phyloP scores from a whole-genome alignment of 2,797 vertebrate genomes.

The Lacerta bilineata region DNA sequence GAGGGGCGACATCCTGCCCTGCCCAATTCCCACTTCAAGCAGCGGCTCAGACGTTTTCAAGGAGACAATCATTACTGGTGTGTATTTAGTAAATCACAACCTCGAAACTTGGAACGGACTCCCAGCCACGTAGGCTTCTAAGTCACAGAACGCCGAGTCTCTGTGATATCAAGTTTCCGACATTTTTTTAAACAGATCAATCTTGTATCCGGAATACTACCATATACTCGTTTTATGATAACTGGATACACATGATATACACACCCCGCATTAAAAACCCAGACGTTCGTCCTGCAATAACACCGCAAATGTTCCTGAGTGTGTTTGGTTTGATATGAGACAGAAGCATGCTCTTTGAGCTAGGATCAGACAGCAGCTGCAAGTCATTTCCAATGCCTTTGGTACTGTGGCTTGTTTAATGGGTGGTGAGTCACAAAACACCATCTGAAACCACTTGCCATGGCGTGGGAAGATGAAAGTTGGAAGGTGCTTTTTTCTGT shows the following conservation, averaged over 20 bases:
- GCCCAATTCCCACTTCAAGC: neutral
- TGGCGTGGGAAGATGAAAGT: conserved; percentile 29
- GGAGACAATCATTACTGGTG: neutral
- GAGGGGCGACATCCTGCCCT: neutral
- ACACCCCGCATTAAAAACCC: neutral
- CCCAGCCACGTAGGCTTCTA: neutral
- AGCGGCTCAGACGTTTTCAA: neutral
- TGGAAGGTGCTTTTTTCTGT: conserved; percentile 35
- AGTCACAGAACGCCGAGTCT: neutral
- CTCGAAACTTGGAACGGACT: conserved; percentile 9
- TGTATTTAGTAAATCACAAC: neutral
- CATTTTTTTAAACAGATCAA: conserved; percentile 29
- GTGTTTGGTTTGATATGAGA: conserved; percentile 50
- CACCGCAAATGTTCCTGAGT: conserved; percentile 21
- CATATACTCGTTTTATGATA: conserved; percentile 48
- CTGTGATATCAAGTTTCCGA: conserved; percentile 24
- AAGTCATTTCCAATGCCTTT: conserved; percentile 56
- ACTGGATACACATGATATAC: conserved; percentile 38
- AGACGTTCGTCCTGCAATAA: conserved; percentile 38
- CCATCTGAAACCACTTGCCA: conserved; percentile 38
- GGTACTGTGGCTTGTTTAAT: conserved; percentile 51
- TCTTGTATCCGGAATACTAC: conserved; percentile 28
- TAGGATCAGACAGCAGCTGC: conserved; percentile 58
- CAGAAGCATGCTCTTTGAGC: conserved; percentile 45
- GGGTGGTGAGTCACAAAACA: conserved; percentile 57